Conservation (phyloP, 2,113 vertebrate genomes). For the Aegypius monachus region DNA sequence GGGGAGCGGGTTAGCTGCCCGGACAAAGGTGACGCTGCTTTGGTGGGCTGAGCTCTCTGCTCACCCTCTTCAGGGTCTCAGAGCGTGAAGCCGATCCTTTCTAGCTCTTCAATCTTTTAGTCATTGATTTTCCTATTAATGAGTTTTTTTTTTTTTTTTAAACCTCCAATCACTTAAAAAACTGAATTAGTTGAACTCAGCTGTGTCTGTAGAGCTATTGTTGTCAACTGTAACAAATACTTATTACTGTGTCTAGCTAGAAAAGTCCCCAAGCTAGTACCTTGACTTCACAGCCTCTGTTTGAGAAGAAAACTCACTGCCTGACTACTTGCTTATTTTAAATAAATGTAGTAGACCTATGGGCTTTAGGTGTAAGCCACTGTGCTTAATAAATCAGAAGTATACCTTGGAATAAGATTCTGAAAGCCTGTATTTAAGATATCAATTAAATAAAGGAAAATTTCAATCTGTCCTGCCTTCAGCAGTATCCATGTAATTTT, state of each 20-base stretch:
- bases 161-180: neutral
- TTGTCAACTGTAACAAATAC: accelerated
- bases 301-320: neutral
- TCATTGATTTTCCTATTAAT: accelerated
- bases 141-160: accelerated
- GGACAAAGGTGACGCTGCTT: neutral
- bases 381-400: neutral
- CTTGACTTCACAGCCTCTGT: neutral
- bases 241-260: accelerated
- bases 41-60: neutral
- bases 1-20: neutral
- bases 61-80: accelerated
- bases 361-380: neutral
- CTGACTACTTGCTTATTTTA: neutral
- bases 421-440: neutral
- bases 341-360: accelerated
- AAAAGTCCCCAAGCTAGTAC: neutral
- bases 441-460: neutral
- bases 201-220: neutral
- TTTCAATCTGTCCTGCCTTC: neutral
- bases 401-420: neutral
- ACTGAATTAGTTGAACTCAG: accelerated
- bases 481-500: neutral
- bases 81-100: too few species aligned
- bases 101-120: too few species aligned